These are phyloP conservation scores for Takifugu rubripes DNA, from an alignment of 2,797 vertebrate genomes.

Conservation along the genomic window DNA sequence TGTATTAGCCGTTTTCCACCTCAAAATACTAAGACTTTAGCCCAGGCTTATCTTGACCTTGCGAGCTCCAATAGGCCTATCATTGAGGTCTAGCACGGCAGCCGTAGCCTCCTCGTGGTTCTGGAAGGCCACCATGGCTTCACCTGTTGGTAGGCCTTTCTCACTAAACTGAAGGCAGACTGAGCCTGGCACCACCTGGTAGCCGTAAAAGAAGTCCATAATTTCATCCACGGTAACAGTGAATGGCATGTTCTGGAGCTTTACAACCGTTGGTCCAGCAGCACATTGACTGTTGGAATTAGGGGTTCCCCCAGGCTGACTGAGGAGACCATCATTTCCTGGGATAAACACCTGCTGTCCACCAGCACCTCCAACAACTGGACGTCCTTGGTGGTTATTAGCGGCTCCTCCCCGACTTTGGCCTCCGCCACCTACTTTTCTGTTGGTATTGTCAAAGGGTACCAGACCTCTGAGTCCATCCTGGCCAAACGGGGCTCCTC, in stretches of 20 bases:
- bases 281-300: constrained; percentile 75
- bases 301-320: constrained; percentile 80
- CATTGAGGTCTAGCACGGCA: constrained; percentile 96
- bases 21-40: constrained; percentile 52
- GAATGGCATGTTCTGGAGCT: constrained; percentile 99
- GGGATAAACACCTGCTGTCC: constrained; percentile 78
- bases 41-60: constrained; percentile 97
- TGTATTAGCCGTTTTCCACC: too few species aligned
- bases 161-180: constrained; percentile 97
- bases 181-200: constrained; percentile 94
- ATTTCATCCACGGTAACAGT: constrained; percentile 98
- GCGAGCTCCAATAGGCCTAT: constrained; percentile 95
- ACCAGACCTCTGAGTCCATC: constrained; percentile 78
- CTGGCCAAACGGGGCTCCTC: constrained; percentile 78
- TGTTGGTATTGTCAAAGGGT: constrained; percentile 78
- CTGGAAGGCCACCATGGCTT: constrained; percentile 99
- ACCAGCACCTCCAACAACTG: constrained; percentile 37
- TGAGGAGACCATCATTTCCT: constrained; percentile 81
- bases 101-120: constrained; percentile 94
- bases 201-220: constrained; percentile 98
- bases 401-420: constrained; percentile 79
- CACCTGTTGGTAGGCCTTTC: constrained; percentile 95
- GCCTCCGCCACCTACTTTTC: constrained; percentile 71
- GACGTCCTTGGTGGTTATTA: constrained; percentile 61
- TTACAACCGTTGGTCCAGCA: constrained; percentile 87